Base-by-base conservation (phyloP, 1,140 invertebrate genomes). In the Eulimnadia texana region DNA sequence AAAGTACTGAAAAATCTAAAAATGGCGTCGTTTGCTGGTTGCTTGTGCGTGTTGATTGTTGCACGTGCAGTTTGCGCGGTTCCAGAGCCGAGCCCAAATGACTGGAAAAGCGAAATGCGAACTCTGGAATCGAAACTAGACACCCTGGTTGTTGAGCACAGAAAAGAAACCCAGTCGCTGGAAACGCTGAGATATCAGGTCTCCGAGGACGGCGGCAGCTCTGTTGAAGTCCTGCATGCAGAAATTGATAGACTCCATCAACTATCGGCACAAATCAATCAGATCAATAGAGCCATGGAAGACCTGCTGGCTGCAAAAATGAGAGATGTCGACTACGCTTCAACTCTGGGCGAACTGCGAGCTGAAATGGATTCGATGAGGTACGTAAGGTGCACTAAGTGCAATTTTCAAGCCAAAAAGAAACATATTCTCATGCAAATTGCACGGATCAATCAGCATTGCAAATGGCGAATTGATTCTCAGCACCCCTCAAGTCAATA, bases 271-370 rank as follows among this genome's bases (percentile, higher is more conserved):
- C 60, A 61, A 61, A 42, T 61, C 25, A 51, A 50, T 27, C 49
- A 61, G 22, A 54, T 51, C 24, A 61, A 52, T 24, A 11, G 51
- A 19, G 60, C 60, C 19, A 16, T 61, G 10, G 60, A 61, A 22
- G 60, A 61, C 20, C 25, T 61, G 50, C 60, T 61, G 19, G 50
- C 53, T 51, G 29, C 60, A 10, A 61, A 61, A 54, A 13, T 42
- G n/a, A 50, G 60, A 10, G 60, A 61, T 28, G 50, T 54, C 20
- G 49, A 61, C 33, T 61, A 61, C 51, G 60, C 60, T 16, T 61
- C 60, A 20, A 20, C 53, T 23, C 49, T 61, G n/a, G 29, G 29
- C 16, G 51, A 61, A 61, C 29, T 61, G 22, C 60, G 60, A 2
- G 29, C 50, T 20, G 60, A 61, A 25, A 61, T 61, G 13, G 60